These are phyloP conservation scores for Andrena dorsata DNA, from an alignment of 2,888 invertebrate species.

Conservation along the genomic window DNA sequence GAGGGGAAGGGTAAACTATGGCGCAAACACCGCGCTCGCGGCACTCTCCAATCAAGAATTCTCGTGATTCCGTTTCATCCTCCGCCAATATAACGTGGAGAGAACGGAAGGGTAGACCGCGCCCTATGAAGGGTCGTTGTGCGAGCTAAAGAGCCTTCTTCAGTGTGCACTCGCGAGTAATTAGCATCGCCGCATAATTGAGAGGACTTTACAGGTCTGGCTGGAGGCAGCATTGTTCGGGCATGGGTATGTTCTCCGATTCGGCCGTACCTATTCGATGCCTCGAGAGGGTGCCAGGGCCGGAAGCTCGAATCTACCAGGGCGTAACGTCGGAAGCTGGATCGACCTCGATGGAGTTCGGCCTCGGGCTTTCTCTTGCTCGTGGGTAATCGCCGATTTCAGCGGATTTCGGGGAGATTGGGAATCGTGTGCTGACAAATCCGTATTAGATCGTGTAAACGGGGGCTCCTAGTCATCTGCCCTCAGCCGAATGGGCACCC, in stretches of 20 bases:
- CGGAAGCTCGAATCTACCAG: constrained; percentile 66
- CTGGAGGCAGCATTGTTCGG: constrained; percentile 75
- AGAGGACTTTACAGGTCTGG: constrained; percentile 79
- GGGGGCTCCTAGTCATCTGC: constrained; percentile 52
- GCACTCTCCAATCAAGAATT: constrained; percentile 56
- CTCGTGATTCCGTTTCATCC: constrained; percentile 62
- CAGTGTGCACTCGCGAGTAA: constrained; percentile 76
- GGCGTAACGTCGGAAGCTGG: constrained; percentile 65
- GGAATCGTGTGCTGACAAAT: constrained; percentile 71
- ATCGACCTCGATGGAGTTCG: constrained; percentile 67
- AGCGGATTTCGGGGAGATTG: constrained; percentile 70
- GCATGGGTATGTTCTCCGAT: constrained; percentile 68
- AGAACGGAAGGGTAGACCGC: constrained; percentile 59
- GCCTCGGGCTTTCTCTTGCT: constrained; percentile 54
- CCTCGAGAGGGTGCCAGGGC: constrained; percentile 67
- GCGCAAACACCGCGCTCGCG: constrained; percentile 40
- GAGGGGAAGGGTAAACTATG: constrained; percentile 31
- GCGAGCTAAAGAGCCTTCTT: constrained; percentile 70
- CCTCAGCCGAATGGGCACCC: constrained; percentile 41
- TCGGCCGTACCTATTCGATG: constrained; percentile 67
- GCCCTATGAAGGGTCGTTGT: constrained; percentile 58
- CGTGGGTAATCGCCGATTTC: constrained; percentile 71
- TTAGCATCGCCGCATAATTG: constrained; percentile 82
- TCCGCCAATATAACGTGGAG: constrained; percentile 60
- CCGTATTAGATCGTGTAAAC: constrained; percentile 71